Evolutionary conservation across 2,888 invertebrate genomes (phyloP).

Genomic region (Pristionchus exspectatus): DNA sequence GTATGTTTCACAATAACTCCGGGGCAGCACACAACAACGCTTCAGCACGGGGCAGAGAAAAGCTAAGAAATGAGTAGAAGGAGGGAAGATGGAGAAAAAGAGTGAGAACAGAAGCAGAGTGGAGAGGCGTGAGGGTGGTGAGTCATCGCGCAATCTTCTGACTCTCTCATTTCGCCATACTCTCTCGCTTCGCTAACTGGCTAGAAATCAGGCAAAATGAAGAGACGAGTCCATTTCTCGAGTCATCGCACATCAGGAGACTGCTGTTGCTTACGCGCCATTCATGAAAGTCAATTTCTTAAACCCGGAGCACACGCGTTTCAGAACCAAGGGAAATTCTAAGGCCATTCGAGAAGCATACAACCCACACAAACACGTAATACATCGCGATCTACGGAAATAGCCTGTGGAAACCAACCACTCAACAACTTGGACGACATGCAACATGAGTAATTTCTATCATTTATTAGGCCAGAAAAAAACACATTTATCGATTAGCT

Average conservation of each 20-base stretch:
- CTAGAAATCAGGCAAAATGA: too few species aligned
- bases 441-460: not conserved
- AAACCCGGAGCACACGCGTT: too few species aligned
- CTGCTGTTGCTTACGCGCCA: too few species aligned
- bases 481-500: not conserved
- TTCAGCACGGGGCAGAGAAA: not conserved
- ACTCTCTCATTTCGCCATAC: too few species aligned
- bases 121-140: not conserved
- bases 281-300: too few species aligned
- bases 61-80: not conserved
- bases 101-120: not conserved
- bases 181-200: too few species aligned
- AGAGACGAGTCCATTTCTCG: too few species aligned
- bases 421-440: not conserved
- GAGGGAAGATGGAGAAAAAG: not conserved
- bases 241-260: too few species aligned
- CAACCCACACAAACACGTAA: not conserved
- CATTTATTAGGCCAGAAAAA: not conserved
- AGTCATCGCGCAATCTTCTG: too few species aligned
- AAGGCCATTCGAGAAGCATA: too few species aligned
- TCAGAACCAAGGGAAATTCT: too few species aligned
- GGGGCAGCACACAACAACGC: not conserved
- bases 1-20: too few species aligned
- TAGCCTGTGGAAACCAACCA: not conserved
- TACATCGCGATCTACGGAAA: not conserved